A percentile compares a stretch with the other conserved stretches of the same genome.
phyloP scores from a whole-genome alignment of 2,113 vertebrate genomes.

The Hyaena hyaena region DNA sequence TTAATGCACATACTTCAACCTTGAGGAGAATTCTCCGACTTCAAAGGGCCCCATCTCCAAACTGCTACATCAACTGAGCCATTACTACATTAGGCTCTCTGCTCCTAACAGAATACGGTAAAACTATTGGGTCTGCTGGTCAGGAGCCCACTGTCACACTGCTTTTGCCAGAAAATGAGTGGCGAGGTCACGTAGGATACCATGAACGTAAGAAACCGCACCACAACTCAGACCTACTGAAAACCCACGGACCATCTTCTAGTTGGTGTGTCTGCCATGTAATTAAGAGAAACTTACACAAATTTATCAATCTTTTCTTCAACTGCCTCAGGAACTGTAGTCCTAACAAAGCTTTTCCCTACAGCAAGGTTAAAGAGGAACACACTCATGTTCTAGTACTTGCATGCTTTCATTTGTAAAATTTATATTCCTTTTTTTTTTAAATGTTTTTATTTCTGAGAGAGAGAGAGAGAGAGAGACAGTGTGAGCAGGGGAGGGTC shows the following conservation, averaged over 20 bases:
- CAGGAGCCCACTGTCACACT: neutral
- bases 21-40: neutral
- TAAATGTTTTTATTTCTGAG: no score
- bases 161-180: neutral
- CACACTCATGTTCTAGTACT: neutral
- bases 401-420: neutral
- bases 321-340: neutral
- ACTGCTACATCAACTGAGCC: neutral
- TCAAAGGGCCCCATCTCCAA: neutral
- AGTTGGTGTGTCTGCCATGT: neutral
- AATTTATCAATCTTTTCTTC: neutral
- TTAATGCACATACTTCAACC: neutral
- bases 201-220: neutral
- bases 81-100: neutral
- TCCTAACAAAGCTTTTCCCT: slow-evolving; percentile 11
- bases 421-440: neutral
- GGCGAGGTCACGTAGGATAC: neutral
- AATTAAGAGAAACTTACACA: neutral
- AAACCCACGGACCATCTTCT: neutral
- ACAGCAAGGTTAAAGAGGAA: neutral
- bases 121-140: neutral
- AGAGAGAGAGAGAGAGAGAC: no score
- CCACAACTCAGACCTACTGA: neutral
- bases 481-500: no score
- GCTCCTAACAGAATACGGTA: neutral